Conservation (phyloP, 2,113 vertebrate species). For the Pardalotus punctatus region DNA sequence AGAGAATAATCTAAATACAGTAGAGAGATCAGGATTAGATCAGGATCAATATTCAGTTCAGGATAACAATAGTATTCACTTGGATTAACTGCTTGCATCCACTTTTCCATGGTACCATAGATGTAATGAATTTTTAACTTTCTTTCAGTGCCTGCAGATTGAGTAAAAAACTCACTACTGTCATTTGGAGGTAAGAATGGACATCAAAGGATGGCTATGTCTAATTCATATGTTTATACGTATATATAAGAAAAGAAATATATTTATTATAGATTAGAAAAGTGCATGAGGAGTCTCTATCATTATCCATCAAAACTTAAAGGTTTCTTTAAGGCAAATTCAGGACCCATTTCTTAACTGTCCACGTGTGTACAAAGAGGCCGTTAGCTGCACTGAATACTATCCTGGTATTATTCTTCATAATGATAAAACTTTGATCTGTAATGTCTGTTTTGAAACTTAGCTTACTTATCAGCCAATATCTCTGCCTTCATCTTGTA, state of each 20-base stretch:
- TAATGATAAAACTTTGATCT: not conserved
- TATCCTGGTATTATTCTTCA: not conserved
- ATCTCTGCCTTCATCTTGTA: not conserved
- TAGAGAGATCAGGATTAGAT: not conserved
- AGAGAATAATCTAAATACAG: not conserved
- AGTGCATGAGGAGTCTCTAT: not conserved
- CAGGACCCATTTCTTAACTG: not conserved
- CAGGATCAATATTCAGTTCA: not conserved
- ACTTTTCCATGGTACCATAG: not conserved
- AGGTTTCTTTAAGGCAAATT: not conserved
- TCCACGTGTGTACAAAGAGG: not conserved
- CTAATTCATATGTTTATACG: not conserved
- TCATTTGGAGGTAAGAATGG: not conserved
- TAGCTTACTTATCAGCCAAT: not conserved
- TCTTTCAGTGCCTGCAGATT: not conserved
- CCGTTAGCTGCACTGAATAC: not conserved
- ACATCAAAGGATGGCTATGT: not conserved
- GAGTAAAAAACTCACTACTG: not conserved
- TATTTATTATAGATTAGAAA: not conserved
- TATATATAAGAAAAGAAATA: accelerated
- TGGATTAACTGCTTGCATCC: not conserved
- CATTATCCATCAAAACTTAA: not conserved
- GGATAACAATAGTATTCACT: not conserved
- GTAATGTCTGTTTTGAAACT: not conserved
- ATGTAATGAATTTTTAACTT: not conserved